These are phyloP conservation scores for Hippopotamyrus pictus DNA, from an alignment of 2,797 vertebrate genomes.

Conservation along the genomic window DNA sequence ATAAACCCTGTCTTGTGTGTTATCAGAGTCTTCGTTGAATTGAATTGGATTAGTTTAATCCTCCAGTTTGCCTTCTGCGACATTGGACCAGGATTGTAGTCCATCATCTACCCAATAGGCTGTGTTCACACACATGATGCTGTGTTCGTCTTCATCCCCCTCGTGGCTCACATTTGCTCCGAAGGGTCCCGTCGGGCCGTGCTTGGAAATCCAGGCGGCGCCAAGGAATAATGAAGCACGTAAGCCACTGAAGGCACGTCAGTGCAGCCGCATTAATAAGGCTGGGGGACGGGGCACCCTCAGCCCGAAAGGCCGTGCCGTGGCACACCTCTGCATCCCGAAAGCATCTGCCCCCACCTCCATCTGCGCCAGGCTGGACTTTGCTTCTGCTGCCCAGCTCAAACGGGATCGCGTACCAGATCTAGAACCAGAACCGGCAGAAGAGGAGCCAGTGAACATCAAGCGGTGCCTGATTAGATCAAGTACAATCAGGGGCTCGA, in stretches of 20 bases:
- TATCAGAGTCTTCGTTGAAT: not conserved
- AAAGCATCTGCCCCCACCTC: not conserved
- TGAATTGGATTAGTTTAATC: not conserved
- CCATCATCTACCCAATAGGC: not conserved
- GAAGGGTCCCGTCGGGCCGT: not conserved
- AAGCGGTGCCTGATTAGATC: not conserved
- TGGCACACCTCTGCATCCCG: not conserved
- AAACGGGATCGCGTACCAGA: not conserved
- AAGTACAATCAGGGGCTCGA: not conserved
- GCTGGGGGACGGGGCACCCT: not conserved
- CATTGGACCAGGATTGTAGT: not conserved
- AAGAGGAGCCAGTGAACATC: not conserved
- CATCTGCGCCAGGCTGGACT: not conserved
- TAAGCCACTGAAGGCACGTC: not conserved
- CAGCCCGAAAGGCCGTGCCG: not conserved
- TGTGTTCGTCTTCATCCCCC: not conserved
- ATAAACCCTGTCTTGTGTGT: not conserved
- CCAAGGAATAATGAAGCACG: not conserved
- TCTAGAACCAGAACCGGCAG: not conserved
- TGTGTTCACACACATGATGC: not conserved
- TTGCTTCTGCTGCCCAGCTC: not conserved
- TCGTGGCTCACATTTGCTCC: not conserved
- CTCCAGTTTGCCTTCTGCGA: not conserved
- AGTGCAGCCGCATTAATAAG: conserved; percentile 13
- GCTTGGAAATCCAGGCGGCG: not conserved